Conservation (phyloP, 2,113 vertebrate species). For the Ariopsis seemanni region DNA sequence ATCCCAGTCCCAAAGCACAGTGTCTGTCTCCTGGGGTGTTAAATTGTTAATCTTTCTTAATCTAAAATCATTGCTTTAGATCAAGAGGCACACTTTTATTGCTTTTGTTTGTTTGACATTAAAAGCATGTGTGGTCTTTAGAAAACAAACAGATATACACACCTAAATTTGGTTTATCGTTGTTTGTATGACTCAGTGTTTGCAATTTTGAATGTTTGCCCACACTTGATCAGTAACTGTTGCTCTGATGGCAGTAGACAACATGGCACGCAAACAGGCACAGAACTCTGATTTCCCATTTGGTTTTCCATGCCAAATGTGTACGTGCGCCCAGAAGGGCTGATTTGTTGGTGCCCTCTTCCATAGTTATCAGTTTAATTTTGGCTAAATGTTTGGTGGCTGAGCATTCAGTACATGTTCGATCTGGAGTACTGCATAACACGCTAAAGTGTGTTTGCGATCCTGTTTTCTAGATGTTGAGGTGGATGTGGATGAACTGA, state of each 20-base stretch:
- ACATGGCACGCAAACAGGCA: neutral
- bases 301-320: neutral
- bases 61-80: neutral
- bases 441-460: neutral
- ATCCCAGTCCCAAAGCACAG: neutral
- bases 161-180: neutral
- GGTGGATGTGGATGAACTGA: slow-evolving; percentile 92
- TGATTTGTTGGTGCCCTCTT: neutral
- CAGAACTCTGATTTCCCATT: neutral
- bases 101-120: neutral
- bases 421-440: neutral
- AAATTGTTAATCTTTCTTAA: neutral
- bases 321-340: neutral
- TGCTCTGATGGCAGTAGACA: too few relatives aligned
- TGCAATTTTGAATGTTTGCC: neutral
- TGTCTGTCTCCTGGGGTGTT: neutral
- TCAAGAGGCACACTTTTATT: neutral
- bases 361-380: too few relatives aligned
- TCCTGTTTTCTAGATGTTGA: slow-evolving; percentile 82
- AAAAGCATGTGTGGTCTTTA: neutral
- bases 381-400: neutral
- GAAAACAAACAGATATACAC: neutral
- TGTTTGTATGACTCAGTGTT: neutral
- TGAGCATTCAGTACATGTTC: neutral
- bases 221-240: too few relatives aligned